A percentile compares a stretch with the other conserved stretches of the same genome.
phyloP scores from a whole-genome alignment of 1,140 invertebrate genomes.

The Trachymyrmex cornetzi region DNA sequence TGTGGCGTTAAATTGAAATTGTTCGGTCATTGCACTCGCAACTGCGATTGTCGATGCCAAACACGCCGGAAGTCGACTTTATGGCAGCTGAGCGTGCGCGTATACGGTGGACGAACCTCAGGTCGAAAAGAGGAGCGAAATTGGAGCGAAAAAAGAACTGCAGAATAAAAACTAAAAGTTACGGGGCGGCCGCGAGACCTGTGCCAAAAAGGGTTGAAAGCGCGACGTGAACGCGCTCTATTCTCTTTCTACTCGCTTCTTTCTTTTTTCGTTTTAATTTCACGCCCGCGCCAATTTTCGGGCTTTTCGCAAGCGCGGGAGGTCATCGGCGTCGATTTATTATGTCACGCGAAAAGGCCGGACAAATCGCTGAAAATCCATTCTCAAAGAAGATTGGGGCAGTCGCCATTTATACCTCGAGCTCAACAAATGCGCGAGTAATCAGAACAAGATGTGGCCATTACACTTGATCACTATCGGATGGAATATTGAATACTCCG shows the following conservation, averaged over 20 bases:
- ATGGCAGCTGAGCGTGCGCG: constrained; percentile 52
- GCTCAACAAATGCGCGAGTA: constrained; percentile 14
- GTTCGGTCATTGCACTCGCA: constrained; percentile 41
- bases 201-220: constrained; percentile 64
- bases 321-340: constrained; percentile 62
- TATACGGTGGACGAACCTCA: constrained; percentile 51
- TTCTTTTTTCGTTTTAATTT: constrained; percentile 62
- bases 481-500: constrained; percentile 5
- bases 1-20: constrained; percentile 46
- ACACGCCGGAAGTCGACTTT: constrained; percentile 61
- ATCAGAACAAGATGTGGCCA: not conserved
- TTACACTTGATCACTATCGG: not conserved
- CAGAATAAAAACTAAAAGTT: constrained; percentile 66
- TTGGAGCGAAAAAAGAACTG: constrained; percentile 64
- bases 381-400: constrained; percentile 52
- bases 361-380: constrained; percentile 57
- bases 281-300: constrained; percentile 63
- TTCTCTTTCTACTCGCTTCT: constrained; percentile 51
- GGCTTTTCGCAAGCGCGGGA: constrained; percentile 51
- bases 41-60: constrained; percentile 62
- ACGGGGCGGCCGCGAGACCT: constrained; percentile 55
- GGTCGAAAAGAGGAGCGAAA: constrained; percentile 59
- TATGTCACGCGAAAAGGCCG: constrained; percentile 47
- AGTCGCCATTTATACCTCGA: constrained; percentile 19
- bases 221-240: constrained; percentile 60